These are phyloP conservation scores for Potorous gilbertii DNA, from an alignment of 2,797 vertebrate genomes.

Conservation along the genomic window DNA sequence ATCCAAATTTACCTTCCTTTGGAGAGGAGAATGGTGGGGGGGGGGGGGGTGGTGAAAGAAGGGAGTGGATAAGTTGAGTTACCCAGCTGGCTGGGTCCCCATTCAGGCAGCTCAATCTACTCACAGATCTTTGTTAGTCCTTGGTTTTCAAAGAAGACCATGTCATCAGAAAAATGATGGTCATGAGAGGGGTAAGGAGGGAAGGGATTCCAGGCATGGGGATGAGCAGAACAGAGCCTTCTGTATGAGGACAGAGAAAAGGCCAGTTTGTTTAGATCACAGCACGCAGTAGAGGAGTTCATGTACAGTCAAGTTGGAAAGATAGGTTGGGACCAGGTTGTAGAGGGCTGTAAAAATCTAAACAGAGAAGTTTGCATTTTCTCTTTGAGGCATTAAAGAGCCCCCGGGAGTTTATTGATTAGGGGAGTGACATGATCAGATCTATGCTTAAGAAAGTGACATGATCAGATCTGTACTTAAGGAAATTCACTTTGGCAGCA, in stretches of 20 bases:
- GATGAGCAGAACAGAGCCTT: background rate
- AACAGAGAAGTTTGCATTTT: background rate
- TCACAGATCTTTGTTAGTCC: no score
- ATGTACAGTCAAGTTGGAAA: background rate
- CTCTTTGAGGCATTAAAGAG: background rate
- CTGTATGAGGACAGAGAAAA: background rate
- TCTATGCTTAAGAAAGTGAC: background rate
- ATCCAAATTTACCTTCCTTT: no score
- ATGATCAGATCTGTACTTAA: background rate
- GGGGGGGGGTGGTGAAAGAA: no score
- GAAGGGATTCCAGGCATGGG: background rate
- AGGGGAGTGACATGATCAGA: background rate
- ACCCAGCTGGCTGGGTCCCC: no score
- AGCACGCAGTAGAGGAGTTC: background rate
- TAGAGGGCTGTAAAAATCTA: background rate
- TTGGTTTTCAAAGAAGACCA: no score
- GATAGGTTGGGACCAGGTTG: background rate
- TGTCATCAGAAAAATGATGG: no score
- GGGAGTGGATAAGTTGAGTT: no score
- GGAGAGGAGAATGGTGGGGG: no score
- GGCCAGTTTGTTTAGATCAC: background rate
- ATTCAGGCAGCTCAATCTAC: no score
- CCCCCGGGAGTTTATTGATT: background rate
- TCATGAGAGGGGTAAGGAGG: background rate
- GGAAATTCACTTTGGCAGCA: background rate